Base-by-base conservation (phyloP, 2,888 invertebrate genomes). In the Nomada ruficornis region DNA sequence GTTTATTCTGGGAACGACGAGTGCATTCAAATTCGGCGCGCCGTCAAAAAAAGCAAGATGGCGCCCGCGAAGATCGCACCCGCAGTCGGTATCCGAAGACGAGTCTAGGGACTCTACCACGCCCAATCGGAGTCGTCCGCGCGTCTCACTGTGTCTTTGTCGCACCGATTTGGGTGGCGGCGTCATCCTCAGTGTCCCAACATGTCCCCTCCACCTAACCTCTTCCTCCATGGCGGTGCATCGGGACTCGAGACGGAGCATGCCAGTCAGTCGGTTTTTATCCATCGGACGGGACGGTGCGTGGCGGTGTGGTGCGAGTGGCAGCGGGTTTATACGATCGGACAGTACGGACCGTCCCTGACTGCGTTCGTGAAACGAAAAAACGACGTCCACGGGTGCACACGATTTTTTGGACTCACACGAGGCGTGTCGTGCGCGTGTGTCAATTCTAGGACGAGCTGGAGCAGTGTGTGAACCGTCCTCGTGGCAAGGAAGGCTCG, bases 261-360 rank as follows among this genome's bases (percentile, higher is more conserved):
- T 78, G 88, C 79, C 88, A 88, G 88, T 86, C 87, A 89, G 88
- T 88, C 88, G 85, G 88, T 89, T 89, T 86, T 87, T 80, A 77
- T 89, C 83, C 85, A 86, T 69, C 82, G 88, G 59, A 65, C 55
- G 89, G 74, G 68, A 79, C 77, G 86, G 85, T 75, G 77, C 64
- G 78, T 52, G 76, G 75, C 55, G 77, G 70, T 62, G 50, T 82
- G 78, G 77, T 70, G 80, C 83, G 77, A 86, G 80, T 74, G 80
- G 83, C 79, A 82, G 88, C 82, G 78, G 71, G 60, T 80, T 86
- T 54, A 74, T 69, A 83, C 78, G 80, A 82, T 82, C 78, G 82
- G 77, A 74, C 86, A 77, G 69, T 77, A 63, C 80, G 80, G 78
- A 75, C 70, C 80, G 84, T 73, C 67, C 62, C 77, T 62, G 60